Evolutionary conservation across 2,888 invertebrate genomes (phyloP).

Genomic region (Noctua comes): DNA sequence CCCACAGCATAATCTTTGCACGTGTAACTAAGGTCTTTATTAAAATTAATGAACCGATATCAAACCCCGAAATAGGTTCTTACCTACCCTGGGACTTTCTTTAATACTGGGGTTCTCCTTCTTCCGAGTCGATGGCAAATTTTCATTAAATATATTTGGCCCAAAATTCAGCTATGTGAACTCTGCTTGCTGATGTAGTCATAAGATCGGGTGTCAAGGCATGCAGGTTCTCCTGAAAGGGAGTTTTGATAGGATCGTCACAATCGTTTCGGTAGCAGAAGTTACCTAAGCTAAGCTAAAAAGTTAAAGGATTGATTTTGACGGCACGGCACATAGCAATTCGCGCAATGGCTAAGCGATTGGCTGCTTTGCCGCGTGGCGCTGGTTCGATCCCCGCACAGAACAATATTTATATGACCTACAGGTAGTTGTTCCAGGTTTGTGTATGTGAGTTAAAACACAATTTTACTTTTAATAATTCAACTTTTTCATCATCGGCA

Average conservation of each 20-base stretch:
- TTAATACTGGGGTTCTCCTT: background rate
- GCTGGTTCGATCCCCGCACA: background rate
- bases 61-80: conserved; percentile 2
- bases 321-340: background rate
- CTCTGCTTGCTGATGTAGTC: background rate
- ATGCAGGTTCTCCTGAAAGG: background rate
- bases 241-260: background rate
- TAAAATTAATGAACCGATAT: background rate
- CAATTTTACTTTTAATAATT: no score
- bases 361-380: background rate
- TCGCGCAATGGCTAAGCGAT: no score
- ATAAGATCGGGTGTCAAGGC: background rate
- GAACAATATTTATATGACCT: background rate
- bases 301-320: background rate
- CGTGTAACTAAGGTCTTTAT: background rate
- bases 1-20: background rate
- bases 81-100: background rate
- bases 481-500: background rate
- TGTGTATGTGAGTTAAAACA: no score
- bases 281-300: background rate
- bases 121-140: background rate
- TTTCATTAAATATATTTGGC: background rate
- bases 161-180: background rate
- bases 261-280: background rate
- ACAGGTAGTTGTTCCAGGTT: no score